Conservation (phyloP, 2,888 invertebrate genomes). For the Agriotes lineatus region DNA sequence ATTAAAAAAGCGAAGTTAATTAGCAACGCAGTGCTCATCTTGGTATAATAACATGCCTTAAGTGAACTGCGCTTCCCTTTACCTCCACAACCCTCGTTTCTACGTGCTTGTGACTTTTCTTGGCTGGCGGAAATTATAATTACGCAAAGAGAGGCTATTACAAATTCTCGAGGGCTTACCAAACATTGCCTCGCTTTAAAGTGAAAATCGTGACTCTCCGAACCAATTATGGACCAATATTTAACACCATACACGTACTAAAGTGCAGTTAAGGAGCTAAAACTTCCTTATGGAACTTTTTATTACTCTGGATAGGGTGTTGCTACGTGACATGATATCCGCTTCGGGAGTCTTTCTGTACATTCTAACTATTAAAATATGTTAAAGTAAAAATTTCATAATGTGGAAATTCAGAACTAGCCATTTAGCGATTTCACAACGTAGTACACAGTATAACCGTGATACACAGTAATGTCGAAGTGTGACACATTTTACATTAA, state of each 20-base stretch:
- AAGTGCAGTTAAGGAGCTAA: not conserved
- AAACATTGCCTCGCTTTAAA: not conserved
- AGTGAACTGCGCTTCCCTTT: not conserved
- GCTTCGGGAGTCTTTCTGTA: too few species aligned
- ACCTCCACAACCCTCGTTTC: not conserved
- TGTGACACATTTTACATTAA: too few species aligned
- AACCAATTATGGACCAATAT: not conserved
- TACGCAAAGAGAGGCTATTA: not conserved
- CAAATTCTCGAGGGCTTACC: not conserved
- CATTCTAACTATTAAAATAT: too few species aligned
- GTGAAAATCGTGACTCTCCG: not conserved
- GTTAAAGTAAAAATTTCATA: too few species aligned
- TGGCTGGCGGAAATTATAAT: not conserved
- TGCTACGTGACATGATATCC: not conserved
- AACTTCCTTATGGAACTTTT: not conserved
- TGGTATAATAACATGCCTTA: not conserved
- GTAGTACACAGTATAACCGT: too few species aligned
- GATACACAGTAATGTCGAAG: too few species aligned
- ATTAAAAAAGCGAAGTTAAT: constrained; percentile 19
- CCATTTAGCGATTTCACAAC: too few species aligned
- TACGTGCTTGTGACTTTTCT: not conserved
- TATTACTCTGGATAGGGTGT: not conserved
- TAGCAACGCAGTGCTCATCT: constrained; percentile 1
- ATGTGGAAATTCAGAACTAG: too few species aligned
- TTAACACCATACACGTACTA: constrained; percentile 2